Conservation (phyloP, 2,888 invertebrate species). For the Galeruca laticollis region DNA sequence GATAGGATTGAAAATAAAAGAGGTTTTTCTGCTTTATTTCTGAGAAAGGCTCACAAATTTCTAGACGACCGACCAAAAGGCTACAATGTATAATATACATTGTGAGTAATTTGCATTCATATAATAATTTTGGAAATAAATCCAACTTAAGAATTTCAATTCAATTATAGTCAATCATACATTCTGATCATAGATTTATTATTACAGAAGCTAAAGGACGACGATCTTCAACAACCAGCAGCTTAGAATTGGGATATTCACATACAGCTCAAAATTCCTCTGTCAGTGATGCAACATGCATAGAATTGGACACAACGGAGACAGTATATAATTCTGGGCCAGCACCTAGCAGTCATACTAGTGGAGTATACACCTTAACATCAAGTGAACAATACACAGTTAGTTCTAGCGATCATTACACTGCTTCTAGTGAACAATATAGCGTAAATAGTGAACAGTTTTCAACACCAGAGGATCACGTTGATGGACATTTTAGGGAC, state of each 20-base stretch:
- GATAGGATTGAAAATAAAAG: too few relatives aligned
- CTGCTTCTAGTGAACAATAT: conserved; percentile 59
- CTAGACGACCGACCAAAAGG: too few relatives aligned
- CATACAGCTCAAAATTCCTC: conserved; percentile 90
- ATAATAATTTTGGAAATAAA: too few relatives aligned
- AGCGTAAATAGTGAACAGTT: conserved; percentile 58
- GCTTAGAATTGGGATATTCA: conserved; percentile 86
- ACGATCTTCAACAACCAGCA: conserved; percentile 82
- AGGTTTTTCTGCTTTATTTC: too few relatives aligned
- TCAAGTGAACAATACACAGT: conserved; percentile 70
- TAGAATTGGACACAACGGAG: conserved; percentile 72
- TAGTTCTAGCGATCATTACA: conserved; percentile 62
- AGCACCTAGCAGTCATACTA: conserved; percentile 84
- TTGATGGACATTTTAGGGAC: conserved; percentile 72
- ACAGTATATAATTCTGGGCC: conserved; percentile 72
- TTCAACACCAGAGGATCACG: conserved; percentile 60
- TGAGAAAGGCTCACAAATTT: too few relatives aligned
- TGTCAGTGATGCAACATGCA: conserved; percentile 79
- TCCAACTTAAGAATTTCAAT: too few relatives aligned
- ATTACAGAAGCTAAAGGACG: conserved; percentile 68
- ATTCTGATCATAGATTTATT: conserved; percentile 25
- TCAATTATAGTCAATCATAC: too few relatives aligned
- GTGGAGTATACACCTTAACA: conserved; percentile 86
- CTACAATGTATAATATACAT: too few relatives aligned
- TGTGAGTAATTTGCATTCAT: too few relatives aligned